Evolutionary conservation across 2,797 vertebrate species (phyloP).

Genomic region (Uromys caudimaculatus): DNA sequence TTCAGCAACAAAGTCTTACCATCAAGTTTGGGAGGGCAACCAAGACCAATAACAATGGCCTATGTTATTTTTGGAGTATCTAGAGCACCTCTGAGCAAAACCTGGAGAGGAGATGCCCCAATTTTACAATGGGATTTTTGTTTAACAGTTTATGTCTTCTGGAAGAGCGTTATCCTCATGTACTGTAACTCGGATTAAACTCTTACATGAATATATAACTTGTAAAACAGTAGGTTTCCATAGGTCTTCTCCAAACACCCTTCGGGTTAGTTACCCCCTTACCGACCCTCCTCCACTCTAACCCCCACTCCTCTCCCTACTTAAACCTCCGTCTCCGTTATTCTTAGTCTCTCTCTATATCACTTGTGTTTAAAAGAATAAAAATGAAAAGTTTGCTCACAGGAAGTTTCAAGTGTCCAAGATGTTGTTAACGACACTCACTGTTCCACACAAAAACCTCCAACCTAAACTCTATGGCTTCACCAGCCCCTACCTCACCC

Average conservation of each 20-base stretch:
- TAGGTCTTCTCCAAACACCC: not conserved
- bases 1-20: too few species aligned
- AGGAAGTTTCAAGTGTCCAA: not conserved
- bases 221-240: not conserved
- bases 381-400: not conserved
- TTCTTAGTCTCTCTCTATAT: not conserved
- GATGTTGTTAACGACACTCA: not conserved
- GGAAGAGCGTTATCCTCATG: not conserved
- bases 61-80: not conserved
- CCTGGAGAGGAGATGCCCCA: not conserved
- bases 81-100: not conserved
- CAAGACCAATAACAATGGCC: not conserved
- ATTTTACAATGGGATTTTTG: not conserved
- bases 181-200: not conserved
- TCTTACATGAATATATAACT: not conserved
- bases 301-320: not conserved
- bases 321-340: too few species aligned
- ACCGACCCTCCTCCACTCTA: not conserved
- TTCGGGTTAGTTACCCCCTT: not conserved
- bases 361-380: not conserved
- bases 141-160: not conserved
- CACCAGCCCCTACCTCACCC: not conserved
- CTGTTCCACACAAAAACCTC: not conserved
- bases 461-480: not conserved
- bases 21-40: not conserved